Evolutionary conservation across 2,797 vertebrate species (phyloP).

Genomic region (Prionace glauca): DNA sequence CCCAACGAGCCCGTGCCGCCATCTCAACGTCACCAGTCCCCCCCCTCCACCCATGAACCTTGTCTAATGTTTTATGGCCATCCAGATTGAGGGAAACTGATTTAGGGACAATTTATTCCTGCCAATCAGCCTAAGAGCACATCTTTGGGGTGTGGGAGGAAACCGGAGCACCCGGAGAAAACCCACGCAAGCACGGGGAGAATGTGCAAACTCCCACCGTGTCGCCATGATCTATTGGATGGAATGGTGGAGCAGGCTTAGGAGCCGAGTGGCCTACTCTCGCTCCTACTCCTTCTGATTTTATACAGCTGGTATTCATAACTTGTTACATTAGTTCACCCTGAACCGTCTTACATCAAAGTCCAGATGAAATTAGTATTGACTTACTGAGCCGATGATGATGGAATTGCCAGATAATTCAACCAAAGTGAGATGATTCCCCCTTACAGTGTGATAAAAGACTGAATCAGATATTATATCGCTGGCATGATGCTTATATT

Average conservation of each 20-base stretch:
- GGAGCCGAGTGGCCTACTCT: not conserved
- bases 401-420: not conserved
- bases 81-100: too few relatives aligned
- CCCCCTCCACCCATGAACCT: too few relatives aligned
- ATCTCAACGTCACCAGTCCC: too few relatives aligned
- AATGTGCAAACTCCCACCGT: too few relatives aligned
- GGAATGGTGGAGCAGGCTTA: not conserved
- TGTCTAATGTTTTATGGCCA: too few relatives aligned
- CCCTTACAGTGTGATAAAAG: not conserved
- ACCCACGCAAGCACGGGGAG: too few relatives aligned
- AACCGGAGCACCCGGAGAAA: too few relatives aligned
- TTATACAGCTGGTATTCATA: not conserved
- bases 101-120: too few relatives aligned
- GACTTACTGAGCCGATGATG: not conserved
- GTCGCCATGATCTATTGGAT: not conserved
- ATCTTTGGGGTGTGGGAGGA: too few relatives aligned
- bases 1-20: too few relatives aligned
- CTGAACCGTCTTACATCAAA: not conserved
- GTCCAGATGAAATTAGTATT: not conserved
- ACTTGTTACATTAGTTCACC: not conserved
- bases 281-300: not conserved
- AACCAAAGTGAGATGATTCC: not conserved
- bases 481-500: not conserved
- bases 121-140: too few relatives aligned
- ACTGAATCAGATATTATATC: not conserved